These are phyloP conservation scores for Unio pictorum DNA, from an alignment of 2,888 invertebrate genomes.

Conservation along the genomic window DNA sequence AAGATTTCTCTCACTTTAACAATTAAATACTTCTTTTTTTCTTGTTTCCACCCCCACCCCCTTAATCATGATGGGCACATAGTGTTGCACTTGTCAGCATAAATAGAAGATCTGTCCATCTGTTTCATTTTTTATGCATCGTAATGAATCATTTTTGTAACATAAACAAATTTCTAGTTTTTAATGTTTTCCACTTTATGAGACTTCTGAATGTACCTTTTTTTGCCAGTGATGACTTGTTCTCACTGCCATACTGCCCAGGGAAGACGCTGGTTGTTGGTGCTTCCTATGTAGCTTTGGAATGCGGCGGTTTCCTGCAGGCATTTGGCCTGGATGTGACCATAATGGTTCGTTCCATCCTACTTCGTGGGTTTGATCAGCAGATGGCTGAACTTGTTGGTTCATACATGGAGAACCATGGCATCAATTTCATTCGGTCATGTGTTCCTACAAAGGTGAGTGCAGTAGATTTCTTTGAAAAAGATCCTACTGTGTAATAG, in stretches of 20 bases:
- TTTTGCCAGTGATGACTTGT: conserved; percentile 87
- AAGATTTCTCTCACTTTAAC: too few relatives aligned
- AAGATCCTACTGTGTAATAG: not conserved
- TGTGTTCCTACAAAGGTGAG: conserved; percentile 56
- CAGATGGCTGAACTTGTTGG: conserved; percentile 90
- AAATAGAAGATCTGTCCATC: not conserved
- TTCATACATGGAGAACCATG: conserved; percentile 84
- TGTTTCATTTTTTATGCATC: not conserved
- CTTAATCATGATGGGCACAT: too few relatives aligned
- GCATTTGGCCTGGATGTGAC: conserved; percentile 90
- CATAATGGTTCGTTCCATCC: conserved; percentile 88
- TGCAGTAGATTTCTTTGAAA: not conserved
- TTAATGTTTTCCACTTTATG: not conserved
- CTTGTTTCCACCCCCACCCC: too few relatives aligned
- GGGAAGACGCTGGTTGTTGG: conserved; percentile 82
- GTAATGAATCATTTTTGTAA: not conserved
- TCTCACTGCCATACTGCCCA: conserved; percentile 85
- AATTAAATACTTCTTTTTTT: too few relatives aligned
- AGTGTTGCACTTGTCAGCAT: too few relatives aligned
- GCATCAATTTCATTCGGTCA: conserved; percentile 82
- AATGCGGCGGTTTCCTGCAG: conserved; percentile 93
- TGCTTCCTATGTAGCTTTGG: conserved; percentile 87
- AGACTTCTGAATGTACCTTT: not conserved
- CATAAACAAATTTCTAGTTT: not conserved
- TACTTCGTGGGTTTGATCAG: conserved; percentile 90